Percentiles rank a stretch among this genome's conserved stretches.
Evolutionary conservation across 2,797 vertebrate species (phyloP).

Genomic region (Gastrophryne carolinensis): DNA sequence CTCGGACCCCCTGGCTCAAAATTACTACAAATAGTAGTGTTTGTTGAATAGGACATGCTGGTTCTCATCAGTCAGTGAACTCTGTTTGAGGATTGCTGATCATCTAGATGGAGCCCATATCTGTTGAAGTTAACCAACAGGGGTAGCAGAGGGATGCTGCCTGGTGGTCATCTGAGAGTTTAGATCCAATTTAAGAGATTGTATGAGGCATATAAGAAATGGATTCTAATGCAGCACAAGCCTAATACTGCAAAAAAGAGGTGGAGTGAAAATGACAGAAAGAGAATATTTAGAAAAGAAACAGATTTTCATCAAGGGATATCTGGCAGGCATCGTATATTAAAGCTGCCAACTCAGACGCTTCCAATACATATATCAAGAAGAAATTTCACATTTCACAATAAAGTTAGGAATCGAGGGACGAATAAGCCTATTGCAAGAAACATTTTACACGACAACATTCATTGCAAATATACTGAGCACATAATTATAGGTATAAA

Average conservation of each 20-base stretch:
- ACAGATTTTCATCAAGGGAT: constrained; percentile 47
- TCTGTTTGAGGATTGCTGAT: too few relatives aligned
- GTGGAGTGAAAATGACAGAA: background rate
- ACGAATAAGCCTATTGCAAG: constrained; percentile 1
- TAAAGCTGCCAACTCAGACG: constrained; percentile 28
- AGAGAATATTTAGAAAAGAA: constrained; percentile 45
- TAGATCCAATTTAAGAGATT: too few relatives aligned
- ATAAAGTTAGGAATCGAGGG: constrained; percentile 10
- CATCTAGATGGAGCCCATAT: too few relatives aligned
- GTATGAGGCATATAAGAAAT: background rate
- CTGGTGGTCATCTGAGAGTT: too few relatives aligned
- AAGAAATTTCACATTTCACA: constrained; percentile 26
- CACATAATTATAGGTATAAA: constrained; percentile 1
- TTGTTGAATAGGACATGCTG: too few relatives aligned
- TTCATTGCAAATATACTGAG: background rate
- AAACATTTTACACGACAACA: background rate
- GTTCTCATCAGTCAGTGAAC: too few relatives aligned
- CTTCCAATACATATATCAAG: constrained; percentile 25
- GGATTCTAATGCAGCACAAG: background rate
- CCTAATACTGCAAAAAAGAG: background rate
- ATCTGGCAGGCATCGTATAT: constrained; percentile 34
- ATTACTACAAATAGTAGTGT: too few relatives aligned
- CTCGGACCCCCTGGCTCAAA: too few relatives aligned
- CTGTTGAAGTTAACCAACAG: too few relatives aligned
- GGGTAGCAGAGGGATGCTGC: too few relatives aligned